Base-by-base conservation (phyloP, 2,888 invertebrate species). In the Axea sp. region DNA sequence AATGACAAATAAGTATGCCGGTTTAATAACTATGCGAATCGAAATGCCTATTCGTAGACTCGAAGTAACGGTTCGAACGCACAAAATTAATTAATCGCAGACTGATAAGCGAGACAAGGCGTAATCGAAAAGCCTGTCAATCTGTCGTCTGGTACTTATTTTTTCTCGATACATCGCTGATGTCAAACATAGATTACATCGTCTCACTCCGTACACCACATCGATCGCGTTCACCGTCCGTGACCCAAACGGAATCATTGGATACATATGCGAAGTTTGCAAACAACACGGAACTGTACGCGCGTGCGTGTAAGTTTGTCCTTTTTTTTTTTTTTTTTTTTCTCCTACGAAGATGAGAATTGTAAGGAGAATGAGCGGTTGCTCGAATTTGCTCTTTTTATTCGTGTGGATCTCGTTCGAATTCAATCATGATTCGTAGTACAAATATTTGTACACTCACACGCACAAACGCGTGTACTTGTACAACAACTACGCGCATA, bases 361-460 rank as follows among this genome's bases (percentile, higher is more conserved):
- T 76, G 79, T 80, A 80, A 80, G 80, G 80, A 80, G 80, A 81
- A 77, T 79, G 81, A 78, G 77, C 17, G 59, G 26, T 45, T 12
- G 8, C 45, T n/a, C n/a, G n/a, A n/a, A n/a, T n/a, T n/a, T n/a
- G n/a, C n/a, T n/a, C n/a, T n/a, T n/a, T n/a, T n/a, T n/a, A n/a
- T n/a, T n/a, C n/a, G n/a, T n/a, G n/a, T n/a, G n/a, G n/a, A n/a
- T n/a, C n/a, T n/a, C n/a, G n/a, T n/a, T n/a, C n/a, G n/a, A n/a
- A n/a, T n/a, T n/a, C n/a, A n/a, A n/a, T n/a, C n/a, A n/a, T n/a
- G n/a, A n/a, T n/a, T n/a, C n/a, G n/a, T n/a, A n/a, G n/a, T n/a
- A n/a, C n/a, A n/a, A n/a, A n/a, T n/a, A n/a, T n/a, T n/a, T n/a
- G n/a, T n/a, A 15, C 39, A 11, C 39, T n/a, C 5, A 11, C 39